Evolutionary conservation across 2,797 vertebrate species (phyloP).

Genomic region (Syndactyla subalaris): DNA sequence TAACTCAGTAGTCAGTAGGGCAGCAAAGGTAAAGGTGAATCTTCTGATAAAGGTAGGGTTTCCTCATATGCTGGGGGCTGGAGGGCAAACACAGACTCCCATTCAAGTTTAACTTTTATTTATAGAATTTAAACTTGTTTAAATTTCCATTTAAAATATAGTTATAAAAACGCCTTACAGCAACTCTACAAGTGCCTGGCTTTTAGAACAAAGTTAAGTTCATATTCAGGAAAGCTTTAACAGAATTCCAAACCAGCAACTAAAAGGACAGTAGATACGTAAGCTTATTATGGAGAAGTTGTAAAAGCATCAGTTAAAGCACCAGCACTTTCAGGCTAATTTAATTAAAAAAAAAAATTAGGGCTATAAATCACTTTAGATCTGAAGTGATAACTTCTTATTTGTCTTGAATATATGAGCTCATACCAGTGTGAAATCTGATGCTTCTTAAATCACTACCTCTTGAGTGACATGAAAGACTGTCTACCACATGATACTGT

Average conservation of each 20-base stretch:
- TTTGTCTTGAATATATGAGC: not conserved
- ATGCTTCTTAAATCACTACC: not conserved
- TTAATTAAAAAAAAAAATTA: not conserved
- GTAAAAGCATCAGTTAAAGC: not conserved
- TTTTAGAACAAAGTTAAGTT: not conserved
- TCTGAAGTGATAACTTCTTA: not conserved
- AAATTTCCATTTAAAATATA: not conserved
- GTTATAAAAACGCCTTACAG: not conserved
- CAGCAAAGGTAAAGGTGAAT: not conserved
- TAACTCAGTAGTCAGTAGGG: not conserved
- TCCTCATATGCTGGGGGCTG: not conserved
- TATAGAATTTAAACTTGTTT: not conserved
- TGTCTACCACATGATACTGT: not conserved
- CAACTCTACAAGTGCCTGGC: not conserved
- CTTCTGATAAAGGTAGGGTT: not conserved
- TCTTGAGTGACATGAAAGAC: conserved; percentile 8
- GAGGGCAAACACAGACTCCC: accelerated
- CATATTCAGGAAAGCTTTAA: not conserved
- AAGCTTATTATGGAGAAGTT: not conserved
- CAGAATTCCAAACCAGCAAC: not conserved
- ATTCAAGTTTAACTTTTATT: not conserved
- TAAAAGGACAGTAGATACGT: not conserved
- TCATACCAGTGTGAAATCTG: not conserved
- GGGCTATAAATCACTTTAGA: not conserved
- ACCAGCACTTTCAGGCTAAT: not conserved